Conservation (phyloP, 2,888 invertebrate species). For the Aleiodes leptofemur region DNA sequence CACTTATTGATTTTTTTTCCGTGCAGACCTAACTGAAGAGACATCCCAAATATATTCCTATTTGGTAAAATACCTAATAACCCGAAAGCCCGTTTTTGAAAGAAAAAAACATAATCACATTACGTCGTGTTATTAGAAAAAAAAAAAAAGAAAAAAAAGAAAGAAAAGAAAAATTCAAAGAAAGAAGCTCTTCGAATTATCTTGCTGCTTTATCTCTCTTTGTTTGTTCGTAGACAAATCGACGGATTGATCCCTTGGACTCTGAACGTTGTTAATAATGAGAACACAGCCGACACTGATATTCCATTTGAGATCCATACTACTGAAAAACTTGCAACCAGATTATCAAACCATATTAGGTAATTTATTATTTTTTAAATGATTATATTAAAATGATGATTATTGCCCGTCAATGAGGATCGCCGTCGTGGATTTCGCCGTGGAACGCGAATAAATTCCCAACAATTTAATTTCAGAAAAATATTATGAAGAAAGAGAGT, state of each 20-base stretch:
- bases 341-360: constrained; percentile 31
- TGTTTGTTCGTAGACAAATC: constrained; percentile 33
- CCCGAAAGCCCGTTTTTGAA: too few relatives aligned
- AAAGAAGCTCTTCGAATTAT: constrained; percentile 17
- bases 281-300: constrained; percentile 26
- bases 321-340: constrained; percentile 26
- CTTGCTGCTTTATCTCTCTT: constrained; percentile 20
- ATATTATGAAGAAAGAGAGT: too few relatives aligned
- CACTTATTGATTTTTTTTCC: too few relatives aligned
- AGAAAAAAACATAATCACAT: not conserved
- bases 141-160: too few relatives aligned
- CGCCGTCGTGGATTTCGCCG: not conserved
- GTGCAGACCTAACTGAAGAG: too few relatives aligned
- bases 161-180: constrained; percentile 1
- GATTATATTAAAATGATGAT: not conserved
- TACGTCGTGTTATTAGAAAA: constrained; percentile 11
- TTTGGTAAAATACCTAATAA: too few relatives aligned
- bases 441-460: not conserved
- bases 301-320: constrained; percentile 31
- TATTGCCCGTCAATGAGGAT: not conserved
- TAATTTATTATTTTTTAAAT: constrained; percentile 21
- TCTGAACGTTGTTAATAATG: constrained; percentile 28
- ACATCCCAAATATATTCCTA: too few relatives aligned
- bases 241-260: constrained; percentile 32
- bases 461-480: too few relatives aligned